phyloP scores from a whole-genome alignment of 2,113 vertebrate genomes.

The Odocoileus virginianus region DNA sequence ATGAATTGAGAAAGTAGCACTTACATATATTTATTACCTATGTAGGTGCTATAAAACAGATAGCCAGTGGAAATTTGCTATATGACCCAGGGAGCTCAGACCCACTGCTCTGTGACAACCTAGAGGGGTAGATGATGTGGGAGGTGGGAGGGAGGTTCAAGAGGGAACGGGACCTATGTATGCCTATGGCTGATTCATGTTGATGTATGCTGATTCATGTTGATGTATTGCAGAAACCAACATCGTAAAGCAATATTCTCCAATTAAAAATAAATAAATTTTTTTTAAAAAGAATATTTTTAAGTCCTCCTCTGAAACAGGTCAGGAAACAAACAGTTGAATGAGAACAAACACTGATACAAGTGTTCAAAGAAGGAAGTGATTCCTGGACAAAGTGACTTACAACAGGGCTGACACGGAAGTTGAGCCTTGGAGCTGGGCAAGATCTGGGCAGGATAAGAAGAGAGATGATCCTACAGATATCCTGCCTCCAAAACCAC shows the following conservation, averaged over 20 bases:
- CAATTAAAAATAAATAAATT: not conserved
- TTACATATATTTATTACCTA: not conserved
- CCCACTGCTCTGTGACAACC: not conserved
- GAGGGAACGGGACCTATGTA: not conserved
- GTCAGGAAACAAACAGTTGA: not conserved
- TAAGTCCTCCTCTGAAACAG: not conserved
- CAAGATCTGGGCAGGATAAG: not conserved
- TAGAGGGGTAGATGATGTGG: not conserved
- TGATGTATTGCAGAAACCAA: not conserved
- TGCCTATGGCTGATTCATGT: not conserved
- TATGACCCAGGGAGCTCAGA: not conserved
- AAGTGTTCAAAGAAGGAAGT: not conserved
- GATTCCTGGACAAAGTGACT: not conserved
- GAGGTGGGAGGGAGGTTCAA: not conserved
- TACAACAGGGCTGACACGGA: accelerated
- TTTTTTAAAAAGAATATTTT: not conserved
- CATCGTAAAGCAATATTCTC: not conserved
- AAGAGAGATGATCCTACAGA: not conserved
- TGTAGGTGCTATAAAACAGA: not conserved
- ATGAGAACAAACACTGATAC: not conserved
- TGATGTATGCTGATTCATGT: not conserved
- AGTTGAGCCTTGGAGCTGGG: not conserved
- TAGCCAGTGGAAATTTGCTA: not conserved
- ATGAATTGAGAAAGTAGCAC: not conserved
- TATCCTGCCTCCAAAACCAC: not conserved